Base-by-base conservation (phyloP, 2,888 invertebrate genomes). In the Mesorhabditis belari region DNA sequence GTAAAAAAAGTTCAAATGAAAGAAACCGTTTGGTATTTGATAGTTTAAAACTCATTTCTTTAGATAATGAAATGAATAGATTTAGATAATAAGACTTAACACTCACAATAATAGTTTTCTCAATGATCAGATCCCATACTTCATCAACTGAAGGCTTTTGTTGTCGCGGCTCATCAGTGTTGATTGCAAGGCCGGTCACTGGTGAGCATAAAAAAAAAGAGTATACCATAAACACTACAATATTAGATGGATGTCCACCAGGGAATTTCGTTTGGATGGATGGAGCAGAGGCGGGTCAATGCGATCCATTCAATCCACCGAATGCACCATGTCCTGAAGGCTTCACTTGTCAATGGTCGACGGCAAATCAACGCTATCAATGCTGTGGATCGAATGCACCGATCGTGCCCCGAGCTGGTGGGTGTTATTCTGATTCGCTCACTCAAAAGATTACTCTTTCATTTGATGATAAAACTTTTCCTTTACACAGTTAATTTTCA, bases 261-360 rank as follows among this genome's bases (percentile, higher is more conserved):
- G 63, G 64, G 9, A 63, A 67, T 21, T 72, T 61, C 51, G 67
- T 70, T 23, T 66, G 70, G 28, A 50, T 64, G 24, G 64, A 64
- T 3, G 61, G 62, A 17, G 66, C 68, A 19, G 70, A 70, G 55
- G 67, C 66, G 19, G 68, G 64, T 6, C 64, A 65, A 51, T 72
- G 72, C 60, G 69, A 72, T 53, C 72, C 72, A n/a, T 72, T 77
- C 71, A 77, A 75, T 54, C 75, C 77, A 12, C 73, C 74, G 17
- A 77, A 77, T 62, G 73, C 75, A 21, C 76, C 76, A 17, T 77
- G 77, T 62, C 74, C 74, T 9, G 53, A 49, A 17, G 67, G 63
- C n/a, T 70, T 65, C 60, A 72, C 70, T 12, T 72, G 72, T 28
- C 72, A 72, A 57, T 72, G 72, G 72, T 70, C 69, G 3, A 62